phyloP scores from a whole-genome alignment of 2,797 vertebrate genomes.

The Myiotriccus ornatus region DNA sequence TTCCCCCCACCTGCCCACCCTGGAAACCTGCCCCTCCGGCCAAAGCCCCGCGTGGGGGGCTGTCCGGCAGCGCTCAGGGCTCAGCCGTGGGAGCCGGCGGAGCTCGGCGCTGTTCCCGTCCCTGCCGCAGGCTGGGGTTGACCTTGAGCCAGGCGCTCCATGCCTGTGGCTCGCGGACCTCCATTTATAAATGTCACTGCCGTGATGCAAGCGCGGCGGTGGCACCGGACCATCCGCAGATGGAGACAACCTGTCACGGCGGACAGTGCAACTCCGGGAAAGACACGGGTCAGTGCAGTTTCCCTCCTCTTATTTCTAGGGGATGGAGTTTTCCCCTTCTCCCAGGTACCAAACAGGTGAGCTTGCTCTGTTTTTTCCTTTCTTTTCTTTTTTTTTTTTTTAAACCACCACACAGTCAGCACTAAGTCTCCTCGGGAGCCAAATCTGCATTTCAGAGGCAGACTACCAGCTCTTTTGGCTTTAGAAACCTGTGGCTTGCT shows the following conservation, averaged over 20 bases:
- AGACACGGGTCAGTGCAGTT: neutral
- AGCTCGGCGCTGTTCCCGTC: neutral
- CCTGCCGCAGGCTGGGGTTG: neutral
- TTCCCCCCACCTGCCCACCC: neutral
- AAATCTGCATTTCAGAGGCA: neutral
- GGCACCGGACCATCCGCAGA: neutral
- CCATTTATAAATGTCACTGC: neutral
- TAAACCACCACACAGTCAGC: neutral
- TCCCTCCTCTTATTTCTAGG: neutral
- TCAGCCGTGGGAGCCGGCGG: neutral
- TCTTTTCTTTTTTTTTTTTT: neutral
- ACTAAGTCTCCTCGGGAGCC: neutral
- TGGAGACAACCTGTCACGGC: neutral
- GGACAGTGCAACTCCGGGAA: neutral
- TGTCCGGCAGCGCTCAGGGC: neutral
- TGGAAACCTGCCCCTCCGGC: neutral
- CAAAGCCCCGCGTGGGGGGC: neutral
- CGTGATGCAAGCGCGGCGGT: neutral
- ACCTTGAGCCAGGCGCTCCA: neutral
- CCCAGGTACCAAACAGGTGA: neutral
- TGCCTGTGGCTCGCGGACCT: neutral
- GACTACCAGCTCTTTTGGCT: neutral
- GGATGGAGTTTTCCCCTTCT: neutral
- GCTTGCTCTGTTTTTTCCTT: neutral
- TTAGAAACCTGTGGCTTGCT: neutral